Conservation (phyloP, 2,888 invertebrate genomes). For the Dryocosmus kuriphilus region DNA sequence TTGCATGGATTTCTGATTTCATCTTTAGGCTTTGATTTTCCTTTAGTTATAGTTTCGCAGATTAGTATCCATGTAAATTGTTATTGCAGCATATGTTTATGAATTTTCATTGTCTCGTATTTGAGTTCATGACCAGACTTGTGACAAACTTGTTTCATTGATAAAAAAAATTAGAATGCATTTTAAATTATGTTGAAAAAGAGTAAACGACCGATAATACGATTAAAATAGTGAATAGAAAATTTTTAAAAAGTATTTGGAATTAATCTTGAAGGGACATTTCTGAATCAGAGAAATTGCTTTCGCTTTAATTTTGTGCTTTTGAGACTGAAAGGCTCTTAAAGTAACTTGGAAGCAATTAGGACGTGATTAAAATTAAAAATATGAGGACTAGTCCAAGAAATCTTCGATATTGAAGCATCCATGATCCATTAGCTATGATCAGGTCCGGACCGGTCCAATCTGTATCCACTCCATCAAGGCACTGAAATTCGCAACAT, state of each 20-base stretch:
- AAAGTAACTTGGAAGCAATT: background rate
- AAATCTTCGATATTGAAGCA: constrained; percentile 19
- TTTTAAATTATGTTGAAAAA: background rate
- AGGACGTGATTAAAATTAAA: background rate
- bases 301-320: background rate
- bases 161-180: background rate
- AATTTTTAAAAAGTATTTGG: background rate
- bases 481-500: constrained; percentile 94
- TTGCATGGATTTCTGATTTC: too few relatives aligned
- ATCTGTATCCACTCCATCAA: constrained; percentile 79
- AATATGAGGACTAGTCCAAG: constrained; percentile 22
- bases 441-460: constrained; percentile 70
- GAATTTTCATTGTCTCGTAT: background rate
- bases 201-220: background rate
- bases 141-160: background rate
- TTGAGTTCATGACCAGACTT: background rate
- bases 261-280: background rate
- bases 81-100: background rate
- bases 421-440: constrained; percentile 64
- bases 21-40: background rate
- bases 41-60: background rate
- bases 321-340: background rate
- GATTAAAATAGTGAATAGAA: background rate
- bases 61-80: constrained; percentile 1
- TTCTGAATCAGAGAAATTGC: background rate